Conservation (phyloP, 1,140 invertebrate genomes). For the Diabrotica virgifera region DNA sequence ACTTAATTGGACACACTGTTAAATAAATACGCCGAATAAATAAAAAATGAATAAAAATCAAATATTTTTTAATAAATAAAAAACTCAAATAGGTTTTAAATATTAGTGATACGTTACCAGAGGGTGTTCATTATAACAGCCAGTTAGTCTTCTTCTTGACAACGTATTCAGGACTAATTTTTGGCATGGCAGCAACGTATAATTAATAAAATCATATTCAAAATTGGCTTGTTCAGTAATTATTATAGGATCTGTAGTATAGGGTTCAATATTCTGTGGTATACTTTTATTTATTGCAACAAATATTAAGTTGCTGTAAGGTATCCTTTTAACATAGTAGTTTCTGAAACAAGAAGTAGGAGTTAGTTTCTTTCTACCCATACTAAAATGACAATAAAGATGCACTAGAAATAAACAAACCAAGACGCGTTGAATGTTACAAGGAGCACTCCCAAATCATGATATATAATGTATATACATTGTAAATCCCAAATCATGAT, state of each 20-base stretch:
- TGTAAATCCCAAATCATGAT: no score
- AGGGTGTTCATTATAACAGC: conserved; percentile 72
- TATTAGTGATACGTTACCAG: conserved; percentile 50
- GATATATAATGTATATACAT: no score
- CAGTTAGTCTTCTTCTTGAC: conserved; percentile 62
- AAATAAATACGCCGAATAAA: no score
- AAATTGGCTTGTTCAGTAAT: conserved; percentile 27
- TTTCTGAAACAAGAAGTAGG: conserved; percentile 54
- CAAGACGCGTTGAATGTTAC: no score
- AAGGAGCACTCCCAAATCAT: no score
- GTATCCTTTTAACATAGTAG: conserved; percentile 68
- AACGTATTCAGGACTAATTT: conserved; percentile 70
- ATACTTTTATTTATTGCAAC: conserved; percentile 64
- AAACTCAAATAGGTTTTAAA: not conserved
- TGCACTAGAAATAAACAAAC: no score
- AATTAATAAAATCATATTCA: conserved; percentile 49
- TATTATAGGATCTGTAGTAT: conserved; percentile 47
- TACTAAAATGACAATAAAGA: no score
- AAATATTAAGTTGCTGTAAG: conserved; percentile 75
- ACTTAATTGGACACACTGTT: no score
- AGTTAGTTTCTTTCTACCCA: no score
- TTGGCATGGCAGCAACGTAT: conserved; percentile 61
- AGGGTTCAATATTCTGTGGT: conserved; percentile 25
- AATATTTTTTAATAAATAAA: no score
- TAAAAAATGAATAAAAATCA: no score